Evolutionary conservation across 2,797 vertebrate species (phyloP).

Genomic region (Danio tinwini): DNA sequence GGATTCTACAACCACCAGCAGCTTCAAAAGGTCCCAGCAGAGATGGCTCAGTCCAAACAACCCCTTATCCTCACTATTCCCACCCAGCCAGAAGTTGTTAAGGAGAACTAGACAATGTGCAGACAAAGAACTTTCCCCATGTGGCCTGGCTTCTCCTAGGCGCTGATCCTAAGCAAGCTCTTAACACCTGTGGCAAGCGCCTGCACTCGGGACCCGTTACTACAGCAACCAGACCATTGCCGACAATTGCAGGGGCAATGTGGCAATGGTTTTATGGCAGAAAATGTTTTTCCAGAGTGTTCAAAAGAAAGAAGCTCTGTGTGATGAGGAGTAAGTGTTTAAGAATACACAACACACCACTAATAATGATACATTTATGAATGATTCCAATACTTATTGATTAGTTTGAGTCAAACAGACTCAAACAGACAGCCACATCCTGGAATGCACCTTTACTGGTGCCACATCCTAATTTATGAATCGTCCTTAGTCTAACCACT

Average conservation of each 20-base stretch:
- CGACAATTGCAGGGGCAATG: slow-evolving; percentile 55
- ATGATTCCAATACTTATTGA: not conserved
- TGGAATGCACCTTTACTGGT: not conserved
- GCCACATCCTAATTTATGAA: not conserved
- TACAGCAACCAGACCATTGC: slow-evolving; percentile 69
- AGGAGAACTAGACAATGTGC: slow-evolving; percentile 39
- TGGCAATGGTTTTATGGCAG: slow-evolving; percentile 71
- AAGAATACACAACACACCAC: not conserved
- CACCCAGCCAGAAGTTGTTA: slow-evolving; percentile 53
- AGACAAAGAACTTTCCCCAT: slow-evolving; percentile 55
- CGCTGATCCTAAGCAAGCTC: slow-evolving; percentile 48
- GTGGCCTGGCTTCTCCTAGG: slow-evolving; percentile 31
- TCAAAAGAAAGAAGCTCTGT: slow-evolving; percentile 18
- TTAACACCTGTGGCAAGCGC: slow-evolving; percentile 72
- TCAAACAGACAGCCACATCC: not conserved
- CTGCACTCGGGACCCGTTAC: slow-evolving; percentile 57
- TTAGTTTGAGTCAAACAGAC: not conserved
- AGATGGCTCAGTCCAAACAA: slow-evolving; percentile 52
- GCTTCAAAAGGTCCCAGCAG: slow-evolving; percentile 58
- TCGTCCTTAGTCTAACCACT: not conserved
- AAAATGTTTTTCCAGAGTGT: slow-evolving; percentile 27
- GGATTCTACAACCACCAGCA: slow-evolving; percentile 21
- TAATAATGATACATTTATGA: not conserved
- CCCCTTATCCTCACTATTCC: slow-evolving; percentile 10
- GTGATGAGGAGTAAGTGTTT: slow-evolving; percentile 2